Evolutionary conservation across 2,888 invertebrate genomes (phyloP), one percentile per base, ranked within the genome.

Genomic region (Sphaerophoria taeniata): DNA sequence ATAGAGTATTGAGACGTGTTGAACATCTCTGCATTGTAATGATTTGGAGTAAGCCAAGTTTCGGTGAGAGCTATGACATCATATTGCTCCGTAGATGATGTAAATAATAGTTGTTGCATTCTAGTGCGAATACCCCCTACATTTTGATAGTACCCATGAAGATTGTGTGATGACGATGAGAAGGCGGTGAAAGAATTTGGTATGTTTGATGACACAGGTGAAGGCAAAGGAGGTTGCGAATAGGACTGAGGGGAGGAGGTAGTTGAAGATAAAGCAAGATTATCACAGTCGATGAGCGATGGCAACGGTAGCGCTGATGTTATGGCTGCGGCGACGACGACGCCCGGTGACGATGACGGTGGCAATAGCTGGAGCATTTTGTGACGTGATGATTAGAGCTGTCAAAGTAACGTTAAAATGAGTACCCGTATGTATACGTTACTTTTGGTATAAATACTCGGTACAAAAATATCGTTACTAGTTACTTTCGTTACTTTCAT

Each of bases 21-120:
- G 11, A 47, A 47, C 47, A 47, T 47, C 11, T 47, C n/a, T 9
- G 9, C 11, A 2, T 4, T 4, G 9, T 4, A 47, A n/a, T n/a
- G n/a, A n/a, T n/a, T n/a, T n/a, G n/a, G n/a, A n/a, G 47, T 47
- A n/a, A 47, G n/a, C 47, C 47, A 47, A 47, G 47, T 47, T 47
- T 47, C 47, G 1, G 7, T 47, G 47, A 47, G 47, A 47, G 47
- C 9, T 47, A 47, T 47, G n/a, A 47, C 47, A 11, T 47, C 47
- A 11, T 47, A 47, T 47, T 47, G 47, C n/a, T 47, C 11, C 11
- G 47, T 47, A 47, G 47, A 47, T 12, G 47, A 47, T 47, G 47
- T n/a, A 47, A 47, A 11, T 47, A 47, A 11, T 9, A 47, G n/a
- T 7, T 39, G 39, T 39, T 39, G 39, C 39, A 39, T 39, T 39